Base-by-base conservation (phyloP, 2,113 vertebrate genomes). In the Myrmecophaga tridactyla region DNA sequence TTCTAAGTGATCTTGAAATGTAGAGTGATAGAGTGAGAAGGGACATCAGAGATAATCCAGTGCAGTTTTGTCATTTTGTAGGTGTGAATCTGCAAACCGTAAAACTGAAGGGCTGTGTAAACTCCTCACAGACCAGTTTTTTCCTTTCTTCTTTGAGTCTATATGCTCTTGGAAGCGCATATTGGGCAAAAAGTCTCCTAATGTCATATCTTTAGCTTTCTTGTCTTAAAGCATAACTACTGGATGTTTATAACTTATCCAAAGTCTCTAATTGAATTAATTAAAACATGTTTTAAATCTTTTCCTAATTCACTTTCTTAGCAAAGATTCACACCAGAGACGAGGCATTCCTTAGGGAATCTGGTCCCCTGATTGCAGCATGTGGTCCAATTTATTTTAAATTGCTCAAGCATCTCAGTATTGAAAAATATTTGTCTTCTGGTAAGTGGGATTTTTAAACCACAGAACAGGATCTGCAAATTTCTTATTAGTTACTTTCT, bases 381-480 rank as follows among this genome's bases (percentile, higher is more conserved):
- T 43, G 14, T 48, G 41, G 58, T 34, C 96, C 34, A n/a, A 46
- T 92, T 94, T 92, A 60, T 87, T 88, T 95, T 81, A 92, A 96
- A 85, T 72, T 91, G 51, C 67, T 86, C 13, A 43, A 18, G 8
- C 48, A 65, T 70, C 65, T 89, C 39, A 6, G 1, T 31, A n/a
- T 63, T 84, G 63, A 80, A 83, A 56, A 56, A 89, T 21, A 21
- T 94, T 78, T 60, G 56, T 34, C 23, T 69, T 56, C 70, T 21
- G 43, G 58, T 29, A 4, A 39, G 25, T 69, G 43, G 53, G 25
- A 46, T 86, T 93, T 75, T n/a, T 58, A 62, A 31, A 62, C 15
- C 8, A 21, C n/a, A 77, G 36, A 72, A n/a, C 3, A 69, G 15
- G 17, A 67, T 31, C 43, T 80, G 29, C 51, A 53, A 51, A 3